These are phyloP conservation scores for Keiferia lycopersicella DNA, from an alignment of 2,888 invertebrate genomes.

Conservation along the genomic window DNA sequence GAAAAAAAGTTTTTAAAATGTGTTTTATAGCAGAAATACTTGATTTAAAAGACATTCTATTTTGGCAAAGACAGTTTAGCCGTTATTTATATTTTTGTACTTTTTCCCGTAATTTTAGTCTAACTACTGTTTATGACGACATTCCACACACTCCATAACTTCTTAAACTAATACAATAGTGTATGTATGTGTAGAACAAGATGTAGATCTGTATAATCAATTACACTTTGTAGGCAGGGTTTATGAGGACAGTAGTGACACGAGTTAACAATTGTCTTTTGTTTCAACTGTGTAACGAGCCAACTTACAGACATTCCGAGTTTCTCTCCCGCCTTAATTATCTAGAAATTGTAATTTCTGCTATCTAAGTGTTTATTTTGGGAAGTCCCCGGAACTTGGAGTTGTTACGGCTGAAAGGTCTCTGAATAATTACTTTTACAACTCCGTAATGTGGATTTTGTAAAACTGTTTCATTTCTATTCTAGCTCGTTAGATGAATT, in stretches of 20 bases:
- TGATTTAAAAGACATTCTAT: too few relatives aligned
- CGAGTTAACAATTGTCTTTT: constrained; percentile 19
- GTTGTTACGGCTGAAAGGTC: background rate
- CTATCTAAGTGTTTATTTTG: constrained; percentile 19
- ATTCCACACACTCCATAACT: too few relatives aligned
- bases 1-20: background rate
- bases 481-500: too few relatives aligned
- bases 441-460: background rate
- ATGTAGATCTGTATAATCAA: constrained; percentile 4
- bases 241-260: constrained; percentile 18
- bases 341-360: constrained; percentile 13
- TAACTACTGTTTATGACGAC: too few relatives aligned
- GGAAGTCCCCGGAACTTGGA: constrained; percentile 1
- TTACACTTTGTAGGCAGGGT: constrained; percentile 4
- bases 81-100: too few relatives aligned
- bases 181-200: background rate
- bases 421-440: constrained; percentile 8
- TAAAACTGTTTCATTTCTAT: background rate
- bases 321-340: constrained; percentile 12
- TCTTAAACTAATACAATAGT: too few relatives aligned
- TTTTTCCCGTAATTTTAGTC: too few relatives aligned
- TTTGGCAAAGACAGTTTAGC: too few relatives aligned
- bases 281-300: constrained; percentile 17
- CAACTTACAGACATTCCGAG: constrained; percentile 15
- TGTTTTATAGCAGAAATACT: too few relatives aligned